Percentiles rank a stretch among this genome's conserved stretches.
phyloP scores from a whole-genome alignment of 2,888 invertebrate species.

The Drosophila mercatorum region DNA sequence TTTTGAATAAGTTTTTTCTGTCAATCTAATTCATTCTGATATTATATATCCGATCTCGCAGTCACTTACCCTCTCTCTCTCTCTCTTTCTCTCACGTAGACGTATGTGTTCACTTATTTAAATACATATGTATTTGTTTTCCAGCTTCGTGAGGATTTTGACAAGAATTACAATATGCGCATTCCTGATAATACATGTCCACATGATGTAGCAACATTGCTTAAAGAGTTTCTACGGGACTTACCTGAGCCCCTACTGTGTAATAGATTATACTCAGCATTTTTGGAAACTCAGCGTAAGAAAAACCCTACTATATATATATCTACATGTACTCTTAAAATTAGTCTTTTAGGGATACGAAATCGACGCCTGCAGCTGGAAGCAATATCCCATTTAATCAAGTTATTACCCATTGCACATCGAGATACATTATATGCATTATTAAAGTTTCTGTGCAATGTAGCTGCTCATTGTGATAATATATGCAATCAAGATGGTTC shows the following conservation, averaged over 20 bases:
- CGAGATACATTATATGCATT: constrained; percentile 93
- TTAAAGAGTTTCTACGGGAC: constrained; percentile 97
- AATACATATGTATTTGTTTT: neutral
- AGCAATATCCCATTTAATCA: constrained; percentile 92
- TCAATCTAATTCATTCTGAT: too few species aligned
- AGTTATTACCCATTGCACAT: constrained; percentile 93
- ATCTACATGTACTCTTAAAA: neutral
- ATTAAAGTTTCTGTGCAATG: constrained; percentile 91
- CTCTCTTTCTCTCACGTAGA: too few species aligned
- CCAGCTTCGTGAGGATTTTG: constrained; percentile 95
- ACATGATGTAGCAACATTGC: constrained; percentile 95
- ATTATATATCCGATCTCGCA: too few species aligned
- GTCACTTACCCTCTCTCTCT: too few species aligned
- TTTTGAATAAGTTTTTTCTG: too few species aligned
- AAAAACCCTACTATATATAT: neutral
- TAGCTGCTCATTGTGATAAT: constrained; percentile 80
- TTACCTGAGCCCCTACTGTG: constrained; percentile 96
- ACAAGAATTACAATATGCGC: constrained; percentile 89
- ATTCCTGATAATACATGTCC: constrained; percentile 92
- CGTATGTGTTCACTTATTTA: too few species aligned
- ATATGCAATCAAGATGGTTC: constrained; percentile 66
- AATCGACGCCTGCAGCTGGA: constrained; percentile 93
- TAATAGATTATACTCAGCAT: constrained; percentile 94
- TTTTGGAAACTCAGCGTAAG: constrained; percentile 96
- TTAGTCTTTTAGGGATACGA: constrained; percentile 88